Evolutionary conservation across 2,888 invertebrate species (phyloP).

Genomic region (Tenthredo mesomela): DNA sequence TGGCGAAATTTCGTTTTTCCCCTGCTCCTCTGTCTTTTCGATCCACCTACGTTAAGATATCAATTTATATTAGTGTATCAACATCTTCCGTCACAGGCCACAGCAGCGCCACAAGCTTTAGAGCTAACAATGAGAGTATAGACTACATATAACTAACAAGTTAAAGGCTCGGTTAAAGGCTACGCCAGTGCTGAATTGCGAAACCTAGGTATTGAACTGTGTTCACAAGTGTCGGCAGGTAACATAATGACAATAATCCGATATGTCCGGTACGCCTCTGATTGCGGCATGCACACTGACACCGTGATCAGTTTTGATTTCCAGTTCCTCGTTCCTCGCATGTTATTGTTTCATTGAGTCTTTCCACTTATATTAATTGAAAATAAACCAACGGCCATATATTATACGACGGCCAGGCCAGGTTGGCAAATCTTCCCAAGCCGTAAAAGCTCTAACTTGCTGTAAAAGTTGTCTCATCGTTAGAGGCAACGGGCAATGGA

Average conservation of each 20-base stretch:
- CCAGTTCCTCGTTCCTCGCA: background rate
- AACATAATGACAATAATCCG: conserved; percentile 16
- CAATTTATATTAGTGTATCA: background rate
- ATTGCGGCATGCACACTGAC: background rate
- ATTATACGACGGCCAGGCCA: background rate
- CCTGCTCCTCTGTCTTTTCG: background rate
- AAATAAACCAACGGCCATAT: background rate
- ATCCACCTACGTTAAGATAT: background rate
- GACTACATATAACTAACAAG: background rate
- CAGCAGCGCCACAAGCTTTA: background rate
- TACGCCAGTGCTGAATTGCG: conserved; percentile 11
- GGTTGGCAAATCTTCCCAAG: conserved; percentile 29
- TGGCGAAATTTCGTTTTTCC: background rate
- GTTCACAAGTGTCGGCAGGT: conserved; percentile 4
- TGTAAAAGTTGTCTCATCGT: conserved; percentile 50
- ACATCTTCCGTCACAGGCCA: background rate
- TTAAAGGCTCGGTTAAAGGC: background rate
- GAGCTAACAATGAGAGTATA: background rate
- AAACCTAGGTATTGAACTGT: conserved; percentile 25
- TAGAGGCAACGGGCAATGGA: conserved; percentile 57
- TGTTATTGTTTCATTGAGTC: background rate
- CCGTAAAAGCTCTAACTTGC: conserved; percentile 11
- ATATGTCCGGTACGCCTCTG: conserved; percentile 12
- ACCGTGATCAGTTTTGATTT: conserved; percentile 7
- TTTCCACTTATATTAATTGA: conserved; percentile 3